Percentiles rank a stretch among this genome's conserved stretches.
phyloP scores from a whole-genome alignment of 2,888 invertebrate species.

The Acronicta alni region DNA sequence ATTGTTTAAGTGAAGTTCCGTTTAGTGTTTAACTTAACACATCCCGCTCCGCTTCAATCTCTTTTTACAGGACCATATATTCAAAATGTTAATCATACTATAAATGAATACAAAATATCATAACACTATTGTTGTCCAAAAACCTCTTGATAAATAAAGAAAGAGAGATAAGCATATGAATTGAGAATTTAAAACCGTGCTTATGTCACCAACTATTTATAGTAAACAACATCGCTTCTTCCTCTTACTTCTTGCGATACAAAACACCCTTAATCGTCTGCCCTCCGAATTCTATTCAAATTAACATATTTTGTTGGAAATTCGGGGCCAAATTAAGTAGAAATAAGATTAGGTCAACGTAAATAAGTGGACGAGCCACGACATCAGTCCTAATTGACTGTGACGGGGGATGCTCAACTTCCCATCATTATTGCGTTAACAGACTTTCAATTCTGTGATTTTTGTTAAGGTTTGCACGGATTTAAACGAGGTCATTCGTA shows the following conservation, averaged over 20 bases:
- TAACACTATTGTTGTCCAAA: no score
- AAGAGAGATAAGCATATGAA: background rate
- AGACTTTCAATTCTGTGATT: conserved; percentile 47
- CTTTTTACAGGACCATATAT: no score
- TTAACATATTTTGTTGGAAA: conserved; percentile 75
- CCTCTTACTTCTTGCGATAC: conserved; percentile 3
- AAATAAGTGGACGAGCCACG: conserved; percentile 64
- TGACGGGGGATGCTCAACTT: conserved; percentile 41
- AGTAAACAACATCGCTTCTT: background rate
- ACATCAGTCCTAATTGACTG: conserved; percentile 66
- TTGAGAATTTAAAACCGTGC: no score
- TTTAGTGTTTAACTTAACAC: no score
- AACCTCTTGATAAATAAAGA: no score
- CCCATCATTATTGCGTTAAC: conserved; percentile 38
- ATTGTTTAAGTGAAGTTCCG: no score
- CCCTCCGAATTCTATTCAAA: conserved; percentile 65
- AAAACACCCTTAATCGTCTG: conserved; percentile 32
- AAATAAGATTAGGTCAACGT: conserved; percentile 73
- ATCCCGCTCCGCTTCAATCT: no score
- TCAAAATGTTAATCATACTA: no score
- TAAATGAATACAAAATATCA: no score
- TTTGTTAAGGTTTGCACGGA: conserved; percentile 28
- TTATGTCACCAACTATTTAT: no score
- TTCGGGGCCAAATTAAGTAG: conserved; percentile 69
- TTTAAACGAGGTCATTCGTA: background rate